phyloP scores from a whole-genome alignment of 2,888 invertebrate genomes.

The Galeopsomyia nigrocyanea region DNA sequence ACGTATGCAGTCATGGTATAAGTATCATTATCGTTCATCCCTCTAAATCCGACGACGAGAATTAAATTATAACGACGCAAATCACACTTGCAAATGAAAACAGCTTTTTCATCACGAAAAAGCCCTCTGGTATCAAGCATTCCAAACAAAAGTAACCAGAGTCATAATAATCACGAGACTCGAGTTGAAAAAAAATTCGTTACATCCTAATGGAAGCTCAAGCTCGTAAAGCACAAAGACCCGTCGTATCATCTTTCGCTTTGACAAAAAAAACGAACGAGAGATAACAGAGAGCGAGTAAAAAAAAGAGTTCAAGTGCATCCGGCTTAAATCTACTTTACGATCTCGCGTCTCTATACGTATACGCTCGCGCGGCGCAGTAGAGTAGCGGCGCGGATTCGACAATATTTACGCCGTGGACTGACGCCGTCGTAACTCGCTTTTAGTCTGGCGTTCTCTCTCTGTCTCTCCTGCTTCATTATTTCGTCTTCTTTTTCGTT shows the following conservation, averaged over 20 bases:
- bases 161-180: neutral
- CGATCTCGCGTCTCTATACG: constrained; percentile 42
- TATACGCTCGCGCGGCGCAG: constrained; percentile 27
- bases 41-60: no score
- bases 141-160: constrained; percentile 2
- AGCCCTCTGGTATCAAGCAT: constrained; percentile 4
- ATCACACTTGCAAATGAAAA: no score
- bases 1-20: no score
- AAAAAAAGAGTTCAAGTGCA: constrained; percentile 4
- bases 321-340: constrained; percentile 37
- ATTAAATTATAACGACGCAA: no score
- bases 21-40: no score
- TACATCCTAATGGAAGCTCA: constrained; percentile 12
- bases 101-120: no score
- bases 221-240: neutral
- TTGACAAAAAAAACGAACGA: no score
- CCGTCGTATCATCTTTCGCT: no score
- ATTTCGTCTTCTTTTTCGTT: constrained; percentile 27
- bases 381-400: constrained; percentile 18
- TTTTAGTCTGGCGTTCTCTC: no score
- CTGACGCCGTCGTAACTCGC: constrained; percentile 38
- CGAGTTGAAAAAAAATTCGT: neutral
- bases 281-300: neutral
- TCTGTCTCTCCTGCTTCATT: constrained; percentile 20
- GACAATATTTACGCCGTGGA: constrained; percentile 47